Evolutionary conservation across 2,797 vertebrate species (phyloP).

Genomic region (Coreius guichenoti): DNA sequence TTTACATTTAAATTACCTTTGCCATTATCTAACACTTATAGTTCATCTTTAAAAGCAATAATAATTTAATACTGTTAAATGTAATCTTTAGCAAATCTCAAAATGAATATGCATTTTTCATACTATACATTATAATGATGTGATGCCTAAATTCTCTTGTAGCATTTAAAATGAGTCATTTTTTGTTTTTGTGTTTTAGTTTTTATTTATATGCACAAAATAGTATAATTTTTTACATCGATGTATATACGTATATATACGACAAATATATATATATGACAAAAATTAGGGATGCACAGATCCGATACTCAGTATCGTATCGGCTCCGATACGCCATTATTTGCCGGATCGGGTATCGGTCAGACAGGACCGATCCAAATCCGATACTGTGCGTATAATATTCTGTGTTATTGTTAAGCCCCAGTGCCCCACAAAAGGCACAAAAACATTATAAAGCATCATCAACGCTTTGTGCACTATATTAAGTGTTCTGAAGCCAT

Average conservation of each 20-base stretch:
- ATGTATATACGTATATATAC: not conserved
- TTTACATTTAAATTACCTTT: not conserved
- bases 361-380: too few relatives aligned
- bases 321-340: too few relatives aligned
- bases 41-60: not conserved
- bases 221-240: not conserved
- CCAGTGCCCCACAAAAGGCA: too few relatives aligned
- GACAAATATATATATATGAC: too few relatives aligned
- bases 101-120: not conserved
- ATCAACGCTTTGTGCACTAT: too few relatives aligned
- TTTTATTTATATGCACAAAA: not conserved
- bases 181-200: not conserved
- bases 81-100: not conserved
- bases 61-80: not conserved
- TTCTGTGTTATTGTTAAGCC: too few relatives aligned
- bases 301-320: too few relatives aligned
- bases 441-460: too few relatives aligned
- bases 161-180: not conserved
- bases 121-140: not conserved
- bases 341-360: too few relatives aligned
- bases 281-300: too few relatives aligned
- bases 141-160: not conserved
- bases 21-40: not conserved
- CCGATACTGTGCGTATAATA: too few relatives aligned
- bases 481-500: too few relatives aligned